A percentile compares a stretch with the other conserved stretches of the same genome.
Evolutionary conservation across 2,888 invertebrate genomes (phyloP).

Genomic region (Hofmannophila pseudospretella): DNA sequence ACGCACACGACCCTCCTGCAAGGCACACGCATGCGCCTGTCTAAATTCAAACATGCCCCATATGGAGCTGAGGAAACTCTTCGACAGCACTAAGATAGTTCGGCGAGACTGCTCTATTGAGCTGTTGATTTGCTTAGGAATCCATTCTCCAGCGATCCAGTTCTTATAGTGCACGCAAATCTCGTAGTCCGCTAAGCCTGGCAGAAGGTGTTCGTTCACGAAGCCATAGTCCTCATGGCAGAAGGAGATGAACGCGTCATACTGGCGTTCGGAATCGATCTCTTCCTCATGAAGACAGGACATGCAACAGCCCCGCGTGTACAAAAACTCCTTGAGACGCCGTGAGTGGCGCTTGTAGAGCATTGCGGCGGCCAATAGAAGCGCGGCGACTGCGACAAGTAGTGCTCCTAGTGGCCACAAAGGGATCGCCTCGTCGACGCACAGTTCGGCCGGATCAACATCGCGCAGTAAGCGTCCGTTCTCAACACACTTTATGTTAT

Average conservation of each 20-base stretch:
- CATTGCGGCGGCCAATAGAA: too few relatives aligned
- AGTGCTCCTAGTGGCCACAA: too few relatives aligned
- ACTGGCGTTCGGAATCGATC: constrained; percentile 81
- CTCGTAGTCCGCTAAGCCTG: constrained; percentile 77
- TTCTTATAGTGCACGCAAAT: constrained; percentile 85
- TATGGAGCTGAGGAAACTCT: constrained; percentile 83
- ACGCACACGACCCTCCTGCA: constrained; percentile 82
- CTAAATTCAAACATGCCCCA: constrained; percentile 88
- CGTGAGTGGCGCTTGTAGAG: too few relatives aligned
- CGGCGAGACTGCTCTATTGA: constrained; percentile 84
- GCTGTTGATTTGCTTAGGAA: constrained; percentile 81
- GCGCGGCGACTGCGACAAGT: too few relatives aligned
- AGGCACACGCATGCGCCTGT: constrained; percentile 83
- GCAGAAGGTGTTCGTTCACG: constrained; percentile 75
- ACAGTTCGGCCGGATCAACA: background rate
- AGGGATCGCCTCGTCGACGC: background rate
- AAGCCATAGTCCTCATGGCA: too few relatives aligned
- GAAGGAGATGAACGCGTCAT: constrained; percentile 79
- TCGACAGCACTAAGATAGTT: constrained; percentile 85
- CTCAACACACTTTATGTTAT: background rate
- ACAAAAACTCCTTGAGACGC: too few relatives aligned
- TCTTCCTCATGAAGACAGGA: constrained; percentile 45
- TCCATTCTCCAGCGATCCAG: constrained; percentile 85
- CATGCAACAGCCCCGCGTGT: too few relatives aligned
- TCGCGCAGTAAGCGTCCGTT: background rate